Base-by-base conservation (phyloP, 2,113 vertebrate genomes). In the Petromus typicus region DNA sequence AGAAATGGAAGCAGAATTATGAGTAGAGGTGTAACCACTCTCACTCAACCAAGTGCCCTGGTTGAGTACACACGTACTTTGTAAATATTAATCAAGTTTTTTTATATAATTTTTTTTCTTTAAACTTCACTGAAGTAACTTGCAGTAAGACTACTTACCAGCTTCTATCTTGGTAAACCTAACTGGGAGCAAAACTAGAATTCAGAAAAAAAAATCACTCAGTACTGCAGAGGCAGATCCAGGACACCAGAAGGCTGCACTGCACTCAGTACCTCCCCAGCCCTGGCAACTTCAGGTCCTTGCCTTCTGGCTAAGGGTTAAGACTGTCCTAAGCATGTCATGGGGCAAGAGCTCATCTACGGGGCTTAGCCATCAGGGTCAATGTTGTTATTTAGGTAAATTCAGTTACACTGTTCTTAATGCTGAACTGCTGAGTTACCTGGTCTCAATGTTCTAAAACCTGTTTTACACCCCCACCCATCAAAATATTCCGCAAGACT, bases 101-200 rank as follows among this genome's bases (percentile, higher is more conserved):
- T 59, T 7, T 34, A 85, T 27, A 56, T 14, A 45, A 17, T 34
- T 66, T 56, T 63, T 80, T 81, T 20, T 30, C 11, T 48, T 76
- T 76, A 76, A 76, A 92, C 8, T 84, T 91, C n/a, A 92, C 54
- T 23, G 56, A 93, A 92, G 64, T 18, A 73, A 80, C 76, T 87
- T 81, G 56, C 59, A 94, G 54, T 54, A 76, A 88, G 89, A 78
- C 78, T 78, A 92, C 96, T 97, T 96, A 97, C 97, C 97, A 95
- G 86, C 40, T 93, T 66, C 71, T 83, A 43, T 96, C 93, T 67
- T 75, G 57, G 73, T 57, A 94, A 94, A 89, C 32, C 54, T 94
- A 88, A 66, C 78, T 83, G 57, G 86, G 85, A 79, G 40, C 59
- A 90, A 97, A 97, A 92, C 73, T 91, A 69, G 45, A 90, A 71